Evolutionary conservation across 2,888 invertebrate species (phyloP), one percentile per base, ranked within the genome.

Genomic region (Drosophila sordidula): DNA sequence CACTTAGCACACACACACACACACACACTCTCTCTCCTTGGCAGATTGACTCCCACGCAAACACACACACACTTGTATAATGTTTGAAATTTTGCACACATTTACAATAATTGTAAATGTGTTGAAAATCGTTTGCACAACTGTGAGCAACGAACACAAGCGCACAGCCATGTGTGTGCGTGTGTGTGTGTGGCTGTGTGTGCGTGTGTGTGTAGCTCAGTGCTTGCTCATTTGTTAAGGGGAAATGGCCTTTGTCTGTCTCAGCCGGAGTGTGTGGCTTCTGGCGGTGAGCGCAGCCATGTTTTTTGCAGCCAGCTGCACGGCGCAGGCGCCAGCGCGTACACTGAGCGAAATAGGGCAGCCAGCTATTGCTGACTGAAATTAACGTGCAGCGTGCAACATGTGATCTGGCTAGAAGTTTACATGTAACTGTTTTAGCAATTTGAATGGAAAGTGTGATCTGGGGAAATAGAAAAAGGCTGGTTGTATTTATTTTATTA

Each of bases 71-170:
- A 59, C 34, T 12, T 47, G 55, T 52, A 51, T 74, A 72, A 67
- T 69, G 75, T 45, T 71, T 69, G 87, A 79, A 83, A 89, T 87
- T 90, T 90, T 89, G 90, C 89, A 89, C 89, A 89, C 89, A 90
- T 85, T 88, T 82, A 78, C 90, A 90, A 73, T 85, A 66, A 87
- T 85, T 89, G 89, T 75, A 83, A 85, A 89, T 89, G 89, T 90
- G 90, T 89, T 90, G 89, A 89, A 89, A 90, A 89, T 89, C 89
- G 89, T 75, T 85, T 89, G 90, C 89, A 89, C 83, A 85, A 79
- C 78, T 85, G 64, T 80, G 90, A 89, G 79, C 73, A 78, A 75
- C 75, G 70, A 61, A 57, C 39, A 70, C 56, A 34, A 32, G 44
- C 56, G 6, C 45, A 42, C 66, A 67, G 45, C 57, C 59, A 38